Evolutionary conservation across 2,888 invertebrate species (phyloP).

Genomic region (Taenaris catops): DNA sequence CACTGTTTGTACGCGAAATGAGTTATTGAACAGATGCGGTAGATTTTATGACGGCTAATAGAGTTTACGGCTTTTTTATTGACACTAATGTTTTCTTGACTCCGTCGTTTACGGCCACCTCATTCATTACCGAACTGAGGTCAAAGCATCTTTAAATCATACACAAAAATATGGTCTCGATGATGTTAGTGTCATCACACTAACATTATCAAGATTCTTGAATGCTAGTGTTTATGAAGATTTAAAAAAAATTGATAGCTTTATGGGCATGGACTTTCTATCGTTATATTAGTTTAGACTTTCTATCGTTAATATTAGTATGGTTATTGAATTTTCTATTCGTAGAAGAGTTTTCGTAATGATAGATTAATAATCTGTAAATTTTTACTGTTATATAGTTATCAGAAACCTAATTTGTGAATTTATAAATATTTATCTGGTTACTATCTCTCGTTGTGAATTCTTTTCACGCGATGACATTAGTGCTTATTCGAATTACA

Average conservation of each 20-base stretch:
- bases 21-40: constrained; percentile 73
- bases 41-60: constrained; percentile 74
- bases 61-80: constrained; percentile 78
- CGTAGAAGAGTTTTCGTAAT: constrained; percentile 1
- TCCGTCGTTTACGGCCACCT: constrained; percentile 70
- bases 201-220: too few relatives aligned
- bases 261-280: constrained; percentile 21
- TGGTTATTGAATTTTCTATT: constrained; percentile 2
- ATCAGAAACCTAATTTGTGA: background rate
- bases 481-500: too few relatives aligned
- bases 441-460: too few relatives aligned
- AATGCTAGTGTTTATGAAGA: constrained; percentile 39
- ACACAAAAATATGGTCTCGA: constrained; percentile 51
- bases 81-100: constrained; percentile 76
- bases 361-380: constrained; percentile 1
- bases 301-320: constrained; percentile 1
- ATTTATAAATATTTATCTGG: constrained; percentile 7
- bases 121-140: constrained; percentile 76
- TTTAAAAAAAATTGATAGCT: constrained; percentile 33
- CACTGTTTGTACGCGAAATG: constrained; percentile 64
- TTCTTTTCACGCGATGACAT: too few relatives aligned
- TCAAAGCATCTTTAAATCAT: constrained; percentile 74
- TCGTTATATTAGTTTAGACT: too few relatives aligned
- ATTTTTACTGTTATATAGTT: background rate
- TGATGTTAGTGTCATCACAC: too few relatives aligned